Evolutionary conservation across 92 coral and sea anemone genomes (phyloP).

Genomic region (Anthopleura xanthogrammica): DNA sequence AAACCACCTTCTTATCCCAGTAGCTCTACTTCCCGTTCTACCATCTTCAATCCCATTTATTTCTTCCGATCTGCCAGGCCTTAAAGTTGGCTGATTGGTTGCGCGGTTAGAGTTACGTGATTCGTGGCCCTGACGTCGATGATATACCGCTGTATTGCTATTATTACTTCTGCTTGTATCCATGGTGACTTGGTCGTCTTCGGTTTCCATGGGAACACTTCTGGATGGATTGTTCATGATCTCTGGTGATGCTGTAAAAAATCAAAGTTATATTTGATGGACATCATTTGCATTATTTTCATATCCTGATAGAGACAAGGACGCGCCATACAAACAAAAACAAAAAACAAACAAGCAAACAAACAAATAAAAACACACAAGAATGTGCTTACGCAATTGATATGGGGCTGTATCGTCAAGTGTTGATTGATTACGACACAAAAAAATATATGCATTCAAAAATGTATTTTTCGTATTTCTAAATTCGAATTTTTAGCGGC

Average conservation of each 20-base stretch:
- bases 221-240: background rate
- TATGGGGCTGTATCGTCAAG: no score
- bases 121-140: background rate
- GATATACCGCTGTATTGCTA: background rate
- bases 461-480: no score
- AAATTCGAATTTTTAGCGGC: no score
- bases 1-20: background rate
- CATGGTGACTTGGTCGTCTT: background rate
- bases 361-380: no score
- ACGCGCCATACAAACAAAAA: no score
- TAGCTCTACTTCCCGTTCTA: background rate
- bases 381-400: no score
- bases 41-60: background rate
- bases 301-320: no score
- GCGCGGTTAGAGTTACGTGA: background rate
- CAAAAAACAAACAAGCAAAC: no score
- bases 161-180: background rate
- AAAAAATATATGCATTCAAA: no score
- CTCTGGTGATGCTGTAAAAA: background rate
- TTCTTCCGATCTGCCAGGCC: background rate
- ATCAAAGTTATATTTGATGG: background rate
- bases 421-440: no score
- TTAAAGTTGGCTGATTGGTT: background rate
- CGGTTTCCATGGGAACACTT: conserved; percentile 6
- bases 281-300: background rate